Evolutionary conservation across 2,888 invertebrate genomes (phyloP).

Genomic region (Nycteola revayana): DNA sequence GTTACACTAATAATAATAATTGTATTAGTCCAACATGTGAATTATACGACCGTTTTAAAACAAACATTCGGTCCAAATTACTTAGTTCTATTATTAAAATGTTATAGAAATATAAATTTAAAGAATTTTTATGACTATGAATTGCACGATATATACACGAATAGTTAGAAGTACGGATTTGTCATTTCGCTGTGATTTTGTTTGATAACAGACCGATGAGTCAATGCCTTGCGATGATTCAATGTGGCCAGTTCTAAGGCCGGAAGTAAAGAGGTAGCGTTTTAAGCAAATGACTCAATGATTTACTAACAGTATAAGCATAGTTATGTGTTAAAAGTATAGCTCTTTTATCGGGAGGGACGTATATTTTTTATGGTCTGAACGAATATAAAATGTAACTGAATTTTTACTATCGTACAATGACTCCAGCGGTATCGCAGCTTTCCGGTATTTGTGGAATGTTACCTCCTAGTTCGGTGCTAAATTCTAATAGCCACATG

Average conservation of each 20-base stretch:
- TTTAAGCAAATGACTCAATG: slow-evolving; percentile 34
- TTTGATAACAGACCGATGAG: slow-evolving; percentile 47
- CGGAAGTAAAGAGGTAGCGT: slow-evolving; percentile 40
- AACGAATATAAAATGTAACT: not conserved
- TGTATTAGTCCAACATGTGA: slow-evolving; percentile 22
- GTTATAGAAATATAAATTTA: no score
- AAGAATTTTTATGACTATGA: not conserved
- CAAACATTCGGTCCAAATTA: slow-evolving; percentile 5
- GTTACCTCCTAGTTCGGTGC: not conserved
- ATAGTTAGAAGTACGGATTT: slow-evolving; percentile 26
- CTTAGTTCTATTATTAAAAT: no score
- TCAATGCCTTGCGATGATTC: slow-evolving; percentile 40
- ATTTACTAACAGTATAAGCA: slow-evolving; percentile 18
- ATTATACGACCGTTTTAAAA: slow-evolving; percentile 6
- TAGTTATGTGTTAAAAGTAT: slow-evolving; percentile 7
- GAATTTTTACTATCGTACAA: slow-evolving; percentile 3
- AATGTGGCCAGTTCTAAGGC: slow-evolving; percentile 31
- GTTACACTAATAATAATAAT: slow-evolving; percentile 8
- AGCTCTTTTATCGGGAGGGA: slow-evolving; percentile 11
- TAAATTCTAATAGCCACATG: slow-evolving; percentile 3
- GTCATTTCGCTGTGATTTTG: slow-evolving; percentile 44
- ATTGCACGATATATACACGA: slow-evolving; percentile 25
- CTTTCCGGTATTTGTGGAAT: no score
- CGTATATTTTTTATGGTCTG: slow-evolving; percentile 17
- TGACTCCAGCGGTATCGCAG: not conserved